Evolutionary conservation across 2,113 vertebrate species (phyloP).

Genomic region (Orycteropus afer): DNA sequence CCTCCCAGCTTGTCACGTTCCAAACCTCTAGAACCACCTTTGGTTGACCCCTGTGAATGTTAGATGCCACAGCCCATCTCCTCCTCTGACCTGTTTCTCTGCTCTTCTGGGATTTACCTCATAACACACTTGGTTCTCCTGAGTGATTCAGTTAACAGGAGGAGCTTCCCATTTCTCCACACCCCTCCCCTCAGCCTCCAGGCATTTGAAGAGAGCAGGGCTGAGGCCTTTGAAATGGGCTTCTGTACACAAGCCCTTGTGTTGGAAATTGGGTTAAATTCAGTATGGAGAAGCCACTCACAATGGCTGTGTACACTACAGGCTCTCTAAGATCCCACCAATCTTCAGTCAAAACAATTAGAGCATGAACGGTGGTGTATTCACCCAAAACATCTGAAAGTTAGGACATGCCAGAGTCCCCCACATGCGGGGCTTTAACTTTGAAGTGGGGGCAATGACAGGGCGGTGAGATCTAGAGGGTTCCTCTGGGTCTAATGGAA

Average conservation of each 20-base stretch:
- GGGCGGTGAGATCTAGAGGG: neutral
- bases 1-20: neutral
- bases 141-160: neutral
- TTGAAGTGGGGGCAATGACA: rapidly evolving
- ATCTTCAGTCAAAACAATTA: neutral
- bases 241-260: neutral
- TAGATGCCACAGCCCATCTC: rapidly evolving
- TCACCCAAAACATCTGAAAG: neutral
- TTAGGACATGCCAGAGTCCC: neutral
- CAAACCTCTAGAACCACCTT: rapidly evolving
- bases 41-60: rapidly evolving
- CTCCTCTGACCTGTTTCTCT: neutral
- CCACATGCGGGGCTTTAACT: neutral
- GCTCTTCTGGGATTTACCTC: neutral
- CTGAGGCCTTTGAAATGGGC: neutral
- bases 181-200: neutral
- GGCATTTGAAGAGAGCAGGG: neutral
- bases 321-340: neutral
- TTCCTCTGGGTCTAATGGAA: neutral
- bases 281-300: neutral
- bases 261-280: neutral
- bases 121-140: neutral
- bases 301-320: neutral
- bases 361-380: neutral
- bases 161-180: neutral